A percentile compares a stretch with the other conserved stretches of the same genome.
These are phyloP conservation scores for Austrofundulus limnaeus DNA, from an alignment of 2,113 vertebrate species.

Conservation along the genomic window DNA sequence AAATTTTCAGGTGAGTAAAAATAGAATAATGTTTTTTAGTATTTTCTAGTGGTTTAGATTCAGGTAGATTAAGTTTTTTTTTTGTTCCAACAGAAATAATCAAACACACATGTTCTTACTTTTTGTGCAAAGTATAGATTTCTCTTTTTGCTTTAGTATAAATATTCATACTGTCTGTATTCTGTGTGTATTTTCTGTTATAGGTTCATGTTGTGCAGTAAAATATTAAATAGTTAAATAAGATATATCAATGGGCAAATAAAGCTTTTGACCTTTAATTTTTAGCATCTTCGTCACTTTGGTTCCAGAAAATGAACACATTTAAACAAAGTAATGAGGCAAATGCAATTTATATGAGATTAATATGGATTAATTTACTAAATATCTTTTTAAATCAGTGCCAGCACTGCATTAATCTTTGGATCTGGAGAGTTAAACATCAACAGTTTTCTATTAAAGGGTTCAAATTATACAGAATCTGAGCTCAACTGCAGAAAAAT, in stretches of 20 bases:
- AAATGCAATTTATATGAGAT: no score
- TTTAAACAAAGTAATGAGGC: neutral
- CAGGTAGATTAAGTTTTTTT: neutral
- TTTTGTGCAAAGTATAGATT: no score
- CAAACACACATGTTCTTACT: no score
- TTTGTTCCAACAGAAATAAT: no score
- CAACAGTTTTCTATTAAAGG: neutral
- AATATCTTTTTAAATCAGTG: no score
- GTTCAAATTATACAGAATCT: no score
- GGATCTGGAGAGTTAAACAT: neutral
- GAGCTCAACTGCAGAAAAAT: no score
- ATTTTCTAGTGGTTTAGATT: no score
- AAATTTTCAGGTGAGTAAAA: neutral
- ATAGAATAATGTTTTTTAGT: neutral
- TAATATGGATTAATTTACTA: no score
- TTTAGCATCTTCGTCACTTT: neutral
- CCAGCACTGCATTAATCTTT: no score
- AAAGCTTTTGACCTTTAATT: neutral
- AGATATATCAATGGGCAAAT: neutral
- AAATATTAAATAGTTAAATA: neutral
- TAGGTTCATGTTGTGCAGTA: neutral
- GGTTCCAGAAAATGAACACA: neutral
- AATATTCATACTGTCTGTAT: no score
- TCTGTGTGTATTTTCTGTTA: no score
- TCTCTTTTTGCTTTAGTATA: neutral